Evolutionary conservation across 2,797 vertebrate species (phyloP).

Genomic region (Crocidura indochinensis): DNA sequence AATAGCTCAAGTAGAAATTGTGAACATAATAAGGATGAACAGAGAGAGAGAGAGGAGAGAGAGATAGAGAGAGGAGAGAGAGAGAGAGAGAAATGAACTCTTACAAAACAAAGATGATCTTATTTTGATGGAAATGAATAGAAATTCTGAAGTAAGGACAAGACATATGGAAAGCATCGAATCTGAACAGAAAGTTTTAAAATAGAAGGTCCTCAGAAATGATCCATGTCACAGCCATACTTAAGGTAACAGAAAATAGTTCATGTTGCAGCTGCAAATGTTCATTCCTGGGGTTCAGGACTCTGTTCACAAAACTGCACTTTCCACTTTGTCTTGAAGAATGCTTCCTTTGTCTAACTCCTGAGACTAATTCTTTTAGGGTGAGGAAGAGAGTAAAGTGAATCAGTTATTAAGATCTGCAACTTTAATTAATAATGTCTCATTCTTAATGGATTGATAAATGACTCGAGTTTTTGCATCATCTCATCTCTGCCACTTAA

Average conservation of each 20-base stretch:
- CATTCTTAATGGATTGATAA: constrained; percentile 60
- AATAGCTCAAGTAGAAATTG: constrained; percentile 62
- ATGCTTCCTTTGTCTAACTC: constrained; percentile 72
- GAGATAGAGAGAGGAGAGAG: constrained; percentile 45
- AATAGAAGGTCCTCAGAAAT: constrained; percentile 78
- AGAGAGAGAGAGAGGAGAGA: constrained; percentile 46
- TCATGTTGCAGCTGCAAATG: constrained; percentile 62
- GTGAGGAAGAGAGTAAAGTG: constrained; percentile 42
- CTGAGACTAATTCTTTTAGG: constrained; percentile 44
- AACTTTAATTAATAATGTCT: constrained; percentile 64
- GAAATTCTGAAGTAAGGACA: constrained; percentile 76
- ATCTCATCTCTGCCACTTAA: background rate
- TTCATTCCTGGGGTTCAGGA: constrained; percentile 65
- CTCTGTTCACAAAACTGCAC: constrained; percentile 56
- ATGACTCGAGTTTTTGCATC: constrained; percentile 28
- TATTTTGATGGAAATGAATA: constrained; percentile 83
- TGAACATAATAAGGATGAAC: constrained; percentile 41
- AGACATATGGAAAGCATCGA: constrained; percentile 81
- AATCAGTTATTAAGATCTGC: constrained; percentile 71
- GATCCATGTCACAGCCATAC: constrained; percentile 73
- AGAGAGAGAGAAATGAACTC: constrained; percentile 66
- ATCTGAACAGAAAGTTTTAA: constrained; percentile 78
- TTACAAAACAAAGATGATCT: constrained; percentile 77
- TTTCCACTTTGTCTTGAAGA: constrained; percentile 71
- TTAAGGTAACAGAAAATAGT: constrained; percentile 77